A percentile compares a stretch with the other conserved stretches of the same genome.
Conservation (phyloP, 2,888 invertebrate species). For the Barypeithes pellucidus region DNA sequence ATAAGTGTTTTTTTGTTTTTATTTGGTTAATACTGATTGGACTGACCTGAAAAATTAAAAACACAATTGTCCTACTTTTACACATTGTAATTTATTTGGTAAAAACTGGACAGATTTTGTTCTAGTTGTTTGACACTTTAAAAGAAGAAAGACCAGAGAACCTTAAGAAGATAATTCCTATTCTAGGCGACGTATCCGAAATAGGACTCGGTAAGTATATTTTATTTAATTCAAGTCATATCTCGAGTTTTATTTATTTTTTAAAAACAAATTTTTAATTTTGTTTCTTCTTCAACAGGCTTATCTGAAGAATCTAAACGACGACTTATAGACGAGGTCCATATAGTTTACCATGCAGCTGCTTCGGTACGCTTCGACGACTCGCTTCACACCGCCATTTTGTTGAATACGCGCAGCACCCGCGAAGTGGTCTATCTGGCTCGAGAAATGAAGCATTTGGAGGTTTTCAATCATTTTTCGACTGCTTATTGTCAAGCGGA, state of each 20-base stretch:
- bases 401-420: slow-evolving; percentile 80
- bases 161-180: slow-evolving; percentile 57
- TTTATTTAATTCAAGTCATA: no score
- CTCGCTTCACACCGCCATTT: slow-evolving; percentile 77
- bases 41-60: no score
- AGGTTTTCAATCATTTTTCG: slow-evolving; percentile 84
- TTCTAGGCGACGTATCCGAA: slow-evolving; percentile 54
- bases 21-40: no score
- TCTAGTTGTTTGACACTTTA: slow-evolving; percentile 77
- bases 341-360: slow-evolving; percentile 85
- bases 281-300: slow-evolving; percentile 68
- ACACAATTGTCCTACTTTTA: no score
- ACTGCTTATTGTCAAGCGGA: slow-evolving; percentile 92
- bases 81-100: no score
- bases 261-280: no score
- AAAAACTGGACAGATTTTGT: no score
- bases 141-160: slow-evolving; percentile 73
- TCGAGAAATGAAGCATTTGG: slow-evolving; percentile 71
- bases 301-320: slow-evolving; percentile 72
- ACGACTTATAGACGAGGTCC: slow-evolving; percentile 75
- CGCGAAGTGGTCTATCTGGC: slow-evolving; percentile 78
- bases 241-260: no score
- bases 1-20: no score
- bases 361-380: slow-evolving; percentile 92
- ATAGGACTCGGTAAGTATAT: slow-evolving; percentile 56